Conservation (phyloP, 2,113 vertebrate species). For the Polypterus bichir region DNA sequence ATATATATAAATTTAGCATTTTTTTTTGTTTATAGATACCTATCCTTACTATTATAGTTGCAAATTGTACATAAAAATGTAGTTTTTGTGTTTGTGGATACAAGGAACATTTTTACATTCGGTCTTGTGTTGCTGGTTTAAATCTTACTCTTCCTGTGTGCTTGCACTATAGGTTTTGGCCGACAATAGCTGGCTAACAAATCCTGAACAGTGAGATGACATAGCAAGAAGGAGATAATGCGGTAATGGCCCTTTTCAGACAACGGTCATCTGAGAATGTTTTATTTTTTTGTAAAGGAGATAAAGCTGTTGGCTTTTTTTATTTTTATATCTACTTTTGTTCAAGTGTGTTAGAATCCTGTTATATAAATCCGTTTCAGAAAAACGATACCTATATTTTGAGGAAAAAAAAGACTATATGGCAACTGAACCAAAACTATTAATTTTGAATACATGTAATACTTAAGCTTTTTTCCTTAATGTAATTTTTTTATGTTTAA, state of each 20-base stretch:
- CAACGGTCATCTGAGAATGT: constrained; percentile 72
- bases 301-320: constrained; percentile 60
- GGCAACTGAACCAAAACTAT: too few species aligned
- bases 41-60: constrained; percentile 27
- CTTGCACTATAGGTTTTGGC: constrained; percentile 78
- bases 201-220: constrained; percentile 74
- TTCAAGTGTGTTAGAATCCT: constrained; percentile 4
- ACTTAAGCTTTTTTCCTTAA: too few species aligned
- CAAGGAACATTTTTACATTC: constrained; percentile 87
- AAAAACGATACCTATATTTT: too few species aligned
- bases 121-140: constrained; percentile 72
- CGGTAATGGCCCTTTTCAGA: constrained; percentile 74
- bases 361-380: too few species aligned
- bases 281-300: constrained; percentile 54
- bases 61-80: constrained; percentile 97
- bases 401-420: too few species aligned
- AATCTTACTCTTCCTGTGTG: constrained; percentile 74
- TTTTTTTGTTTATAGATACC: too few species aligned
- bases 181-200: constrained; percentile 81
- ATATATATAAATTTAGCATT: too few species aligned
- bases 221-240: constrained; percentile 65
- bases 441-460: too few species aligned
- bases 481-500: constrained; percentile 32
- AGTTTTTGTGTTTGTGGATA: constrained; percentile 97
- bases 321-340: constrained; percentile 64